A percentile compares a stretch with the other conserved stretches of the same genome.
Conservation (phyloP, 2,797 vertebrate species). For the Anisognathus igniventris region DNA sequence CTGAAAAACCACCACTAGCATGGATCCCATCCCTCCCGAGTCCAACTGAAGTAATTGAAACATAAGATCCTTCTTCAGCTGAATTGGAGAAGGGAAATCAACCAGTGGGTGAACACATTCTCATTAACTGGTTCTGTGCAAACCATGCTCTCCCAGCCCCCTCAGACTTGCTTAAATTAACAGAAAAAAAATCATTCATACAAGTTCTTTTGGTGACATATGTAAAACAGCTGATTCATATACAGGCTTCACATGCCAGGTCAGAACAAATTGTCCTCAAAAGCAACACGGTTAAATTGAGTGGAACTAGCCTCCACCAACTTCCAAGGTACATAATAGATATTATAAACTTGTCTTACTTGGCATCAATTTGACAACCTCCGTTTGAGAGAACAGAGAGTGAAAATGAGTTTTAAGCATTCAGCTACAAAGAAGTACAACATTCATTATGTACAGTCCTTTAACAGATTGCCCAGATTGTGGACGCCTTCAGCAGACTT, state of each 20-base stretch:
- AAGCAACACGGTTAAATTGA: slow-evolving; percentile 59
- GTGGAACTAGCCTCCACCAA: slow-evolving; percentile 52
- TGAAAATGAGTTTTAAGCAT: slow-evolving; percentile 59
- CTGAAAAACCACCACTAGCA: not conserved
- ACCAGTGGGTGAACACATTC: not conserved
- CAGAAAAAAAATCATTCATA: not conserved
- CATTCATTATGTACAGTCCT: slow-evolving; percentile 21
- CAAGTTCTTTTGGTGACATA: not conserved
- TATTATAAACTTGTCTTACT: slow-evolving; percentile 63
- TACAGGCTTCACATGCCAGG: not conserved
- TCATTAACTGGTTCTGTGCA: not conserved
- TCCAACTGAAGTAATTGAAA: not conserved
- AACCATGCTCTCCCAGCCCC: not conserved
- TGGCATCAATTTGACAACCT: slow-evolving; percentile 57
- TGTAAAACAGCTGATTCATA: slow-evolving; percentile 26
- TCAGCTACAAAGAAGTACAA: slow-evolving; percentile 24
- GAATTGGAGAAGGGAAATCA: not conserved
- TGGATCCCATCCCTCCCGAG: not conserved
- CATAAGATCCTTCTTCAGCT: not conserved
- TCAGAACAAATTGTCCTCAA: slow-evolving; percentile 49
- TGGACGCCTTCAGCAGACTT: slow-evolving; percentile 4
- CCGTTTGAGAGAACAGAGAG: slow-evolving; percentile 37
- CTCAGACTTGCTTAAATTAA: not conserved
- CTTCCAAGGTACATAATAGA: slow-evolving; percentile 55
- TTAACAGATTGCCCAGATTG: slow-evolving; percentile 57